Base-by-base conservation (phyloP, 2,888 invertebrate species). In the Arctia plantaginis region DNA sequence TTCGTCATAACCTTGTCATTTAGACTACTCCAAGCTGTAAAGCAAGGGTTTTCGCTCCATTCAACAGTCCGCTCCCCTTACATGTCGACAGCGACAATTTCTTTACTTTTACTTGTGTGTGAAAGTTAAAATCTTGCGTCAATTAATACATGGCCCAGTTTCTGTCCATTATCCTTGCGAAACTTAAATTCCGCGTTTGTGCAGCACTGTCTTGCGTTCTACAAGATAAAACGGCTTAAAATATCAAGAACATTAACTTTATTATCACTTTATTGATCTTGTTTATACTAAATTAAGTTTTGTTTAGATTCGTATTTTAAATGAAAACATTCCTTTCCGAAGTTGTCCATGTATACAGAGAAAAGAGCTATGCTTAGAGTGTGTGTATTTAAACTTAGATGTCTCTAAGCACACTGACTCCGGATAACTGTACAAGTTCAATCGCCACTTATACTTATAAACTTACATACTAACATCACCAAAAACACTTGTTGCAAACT, bases 121-220 rank as follows among this genome's bases (percentile, higher is more conserved):
- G 85, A 85, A 85, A 85, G 85, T 84, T 75, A 80, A 80, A 77
- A 80, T 82, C 80, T 78, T 77, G 27, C 77, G 73, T 79, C 85
- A 85, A 84, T 85, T 84, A 84, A 79, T 80, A 81, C 75, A 74
- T 82, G 85, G 78, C 82, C 84, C 82, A 82, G 82, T 80, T 85
- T 76, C 79, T 69, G 79, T 73, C 23, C 76, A 77, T 78, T 82
- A 84, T 86, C 82, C 85, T 85, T 86, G 80, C 79, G 82, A 83
- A 83, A 78, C 39, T 35, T 73, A 75, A 70, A 81, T 83, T 77
- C 72, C 67, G 72, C 67, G 66, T 77, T 73, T 77, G 66, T 77
- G 75, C 51, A 67, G 76, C 77, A 39, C 79, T 78, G 70, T 69
- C 69, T 77, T 1, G 66, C 62, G 76, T 70, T 75, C 47, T 3